Base-by-base conservation (phyloP, 2,888 invertebrate genomes). In the Tuberolachnus salignus region DNA sequence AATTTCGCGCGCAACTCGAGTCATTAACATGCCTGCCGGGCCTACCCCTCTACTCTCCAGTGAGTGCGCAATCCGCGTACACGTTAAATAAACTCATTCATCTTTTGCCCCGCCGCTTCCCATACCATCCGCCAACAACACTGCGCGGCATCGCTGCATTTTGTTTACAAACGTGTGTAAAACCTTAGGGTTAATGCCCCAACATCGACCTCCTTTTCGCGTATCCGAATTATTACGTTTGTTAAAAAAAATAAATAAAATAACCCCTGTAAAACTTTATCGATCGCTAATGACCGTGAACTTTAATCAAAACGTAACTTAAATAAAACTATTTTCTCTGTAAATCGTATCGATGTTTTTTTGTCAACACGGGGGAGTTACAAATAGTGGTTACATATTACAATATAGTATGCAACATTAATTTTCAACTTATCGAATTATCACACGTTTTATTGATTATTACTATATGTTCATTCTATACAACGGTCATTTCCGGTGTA, bases 31-130 rank as follows among this genome's bases (percentile, higher is more conserved):
- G 75, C 66, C 67, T 53, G 67, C 67, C 57, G 57, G 59, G 78
- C 78, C 78, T 69, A 75, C 78, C 73, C 63, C 63, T 73, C 73
- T 53, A 53, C 73, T 53, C 67, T 59, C 59, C 67, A 46, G 61
- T 51, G 11, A 46, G 61, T 42, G 11, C 69, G 49, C 67, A 75
- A 66, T 66, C 55, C 55, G 26, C 46, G 64, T 63, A 34, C 23
- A 75, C 75, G 75, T 57, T 78, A 78, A 78, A 67, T 69, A 78
- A 78, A 78, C 69, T 78, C 78, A 78, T 78, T 78, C 78, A 78
- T 78, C 67, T 78, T 78, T 78, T 34, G 78, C 67, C 55, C 26
- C n/a, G 46, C 26, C n/a, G 46, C 44, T 67, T 51, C 59, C 57
- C 59, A 57, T 49, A 21, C 78, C 51, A 42, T 10, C 64, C 64